These are phyloP conservation scores for Saccopteryx leptura DNA, from an alignment of 2,113 vertebrate species.

Conservation along the genomic window DNA sequence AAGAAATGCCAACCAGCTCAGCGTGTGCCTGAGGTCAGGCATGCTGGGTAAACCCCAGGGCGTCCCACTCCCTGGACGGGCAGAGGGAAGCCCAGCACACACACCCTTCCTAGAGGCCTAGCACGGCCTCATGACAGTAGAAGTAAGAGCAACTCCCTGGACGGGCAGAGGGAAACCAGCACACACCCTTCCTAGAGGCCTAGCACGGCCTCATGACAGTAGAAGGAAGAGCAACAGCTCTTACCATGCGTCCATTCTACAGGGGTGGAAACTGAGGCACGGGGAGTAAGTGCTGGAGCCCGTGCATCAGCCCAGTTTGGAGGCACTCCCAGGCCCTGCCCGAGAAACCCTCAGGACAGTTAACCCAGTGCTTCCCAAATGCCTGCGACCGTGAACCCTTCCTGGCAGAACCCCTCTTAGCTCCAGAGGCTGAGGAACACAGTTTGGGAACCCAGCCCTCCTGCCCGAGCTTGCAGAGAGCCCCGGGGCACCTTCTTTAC, in stretches of 20 bases:
- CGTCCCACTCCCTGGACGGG: too few species aligned
- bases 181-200: accelerated
- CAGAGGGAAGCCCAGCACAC: accelerated
- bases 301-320: not conserved
- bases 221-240: not conserved
- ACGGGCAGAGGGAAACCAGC: too few species aligned
- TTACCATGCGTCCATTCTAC: accelerated
- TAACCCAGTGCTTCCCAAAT: not conserved
- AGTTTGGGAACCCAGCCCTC: not conserved
- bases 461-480: not conserved
- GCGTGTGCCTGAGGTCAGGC: not conserved
- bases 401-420: not conserved
- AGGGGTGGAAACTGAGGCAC: not conserved
- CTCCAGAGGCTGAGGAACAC: not conserved
- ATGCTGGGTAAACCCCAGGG: accelerated
- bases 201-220: not conserved
- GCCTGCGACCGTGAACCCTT: not conserved
- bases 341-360: not conserved
- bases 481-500: accelerated
- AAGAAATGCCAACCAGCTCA: not conserved
- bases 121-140: not conserved
- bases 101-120: accelerated
- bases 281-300: not conserved
- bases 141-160: not conserved
- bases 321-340: not conserved